Conservation (phyloP, 2,888 invertebrate species). For the Athalia rosae region DNA sequence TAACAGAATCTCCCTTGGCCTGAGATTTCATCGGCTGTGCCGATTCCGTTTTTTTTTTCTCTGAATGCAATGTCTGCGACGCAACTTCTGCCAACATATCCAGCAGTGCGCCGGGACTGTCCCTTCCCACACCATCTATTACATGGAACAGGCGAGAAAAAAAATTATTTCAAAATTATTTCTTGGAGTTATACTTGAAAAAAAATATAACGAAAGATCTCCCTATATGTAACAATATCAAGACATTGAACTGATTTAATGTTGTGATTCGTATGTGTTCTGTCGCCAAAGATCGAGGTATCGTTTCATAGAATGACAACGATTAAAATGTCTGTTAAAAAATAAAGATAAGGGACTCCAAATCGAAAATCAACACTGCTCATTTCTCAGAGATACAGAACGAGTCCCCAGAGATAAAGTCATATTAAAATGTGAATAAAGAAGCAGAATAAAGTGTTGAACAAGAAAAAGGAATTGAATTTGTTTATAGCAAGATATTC, state of each 20-base stretch:
- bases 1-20: constrained; percentile 50
- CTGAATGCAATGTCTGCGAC: constrained; percentile 74
- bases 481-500: constrained; percentile 11
- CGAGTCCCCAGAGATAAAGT: neutral
- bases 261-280: too few relatives aligned
- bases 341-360: too few relatives aligned
- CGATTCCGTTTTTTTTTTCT: constrained; percentile 61
- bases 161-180: neutral
- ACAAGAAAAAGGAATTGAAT: neutral
- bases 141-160: neutral
- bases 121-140: constrained; percentile 65
- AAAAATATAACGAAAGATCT: neutral
- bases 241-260: too few relatives aligned
- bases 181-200: neutral
- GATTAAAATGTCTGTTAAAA: too few relatives aligned
- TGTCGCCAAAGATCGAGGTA: too few relatives aligned
- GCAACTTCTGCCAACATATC: constrained; percentile 77
- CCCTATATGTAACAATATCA: too few relatives aligned
- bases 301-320: too few relatives aligned
- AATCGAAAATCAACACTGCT: too few relatives aligned
- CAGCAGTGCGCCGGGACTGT: constrained; percentile 71
- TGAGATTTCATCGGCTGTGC: constrained; percentile 50
- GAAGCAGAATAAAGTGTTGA: neutral
- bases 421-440: neutral
- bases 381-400: too few relatives aligned